Base-by-base conservation (phyloP, 2,113 vertebrate genomes). In the Rostratula benghalensis region DNA sequence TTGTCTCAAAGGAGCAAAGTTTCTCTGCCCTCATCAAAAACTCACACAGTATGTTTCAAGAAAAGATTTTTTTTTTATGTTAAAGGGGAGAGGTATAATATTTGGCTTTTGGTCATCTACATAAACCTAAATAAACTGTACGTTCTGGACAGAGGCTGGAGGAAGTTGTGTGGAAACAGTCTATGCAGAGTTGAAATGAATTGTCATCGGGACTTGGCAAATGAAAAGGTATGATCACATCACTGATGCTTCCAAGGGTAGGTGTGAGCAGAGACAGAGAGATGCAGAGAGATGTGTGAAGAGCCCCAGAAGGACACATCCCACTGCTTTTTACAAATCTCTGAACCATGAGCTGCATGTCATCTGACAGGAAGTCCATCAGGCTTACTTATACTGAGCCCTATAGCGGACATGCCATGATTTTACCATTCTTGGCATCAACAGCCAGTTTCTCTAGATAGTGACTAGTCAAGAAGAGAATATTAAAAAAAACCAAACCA, bases 271-370 rank as follows among this genome's bases (percentile, higher is more conserved):
- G 41, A 45, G 33, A 25, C 2, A 3, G 1, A 16, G 23, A 59
- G 33, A 22, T 17, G 16, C 2, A 3, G 1, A 16, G 23, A 59
- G 33, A 22, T 17, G 16, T 17, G 33, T 41, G 11, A 48, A n/a
- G 28, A 60, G 27, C 33, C 35, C 53, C 46, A 60, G 46, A 10
- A 33, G 28, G 37, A 46, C 13, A 28, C 11, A 4, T 5, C 9
- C 13, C n/a, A 7, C 14, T 46, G 75, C 61, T 75, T 22, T 6
- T 1, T 18, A 20, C 3, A 39, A 59, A 21, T 54, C 25, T 59
- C 14, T 22, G 56, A 31, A 13, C 35, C 3, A 1, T 0, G 7
- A 77, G 57, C 68, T 83, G 43, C 48, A 25, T 1, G 20, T 56
- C 43, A 60, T 35, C 68, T 77, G 50, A 6, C 41, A 19, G 30